Base-by-base conservation (phyloP, 1,140 invertebrate species). In the Nymphalis io region DNA sequence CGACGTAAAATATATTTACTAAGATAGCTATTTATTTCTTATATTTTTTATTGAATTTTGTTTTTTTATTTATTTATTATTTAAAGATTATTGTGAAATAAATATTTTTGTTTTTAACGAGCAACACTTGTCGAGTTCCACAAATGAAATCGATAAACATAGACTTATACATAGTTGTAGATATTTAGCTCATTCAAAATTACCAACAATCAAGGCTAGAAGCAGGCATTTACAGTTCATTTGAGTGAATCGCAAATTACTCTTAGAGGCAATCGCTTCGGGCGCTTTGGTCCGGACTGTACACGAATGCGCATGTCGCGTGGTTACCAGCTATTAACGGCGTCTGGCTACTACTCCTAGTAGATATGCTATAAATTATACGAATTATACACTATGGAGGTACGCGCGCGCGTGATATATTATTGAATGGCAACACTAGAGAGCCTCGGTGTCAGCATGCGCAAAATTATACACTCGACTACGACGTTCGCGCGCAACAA, bases 371-470 rank as follows among this genome's bases (percentile, higher is more conserved):
- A 89, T 89, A 90, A 90, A 89, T 89, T 86, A 89, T 78, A 83
- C 84, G 89, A 91, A 89, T 89, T 91, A 89, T 89, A 91, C 85
- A 80, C 78, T 79, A 78, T 75, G 79, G 75, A 76, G 81, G 70
- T 80, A 82, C 81, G 83, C 81, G 80, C 76, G 70, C 81, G 71
- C 72, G 87, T 91, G 87, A 91, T 89, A 91, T 91, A 91, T 89
- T 85, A 86, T 83, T 76, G 80, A 79, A 88, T 81, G 73, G 81
- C 85, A 76, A 80, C 80, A 51, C 78, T 12, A 63, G 74, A 75
- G 71, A 74, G 73, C 66, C 77, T 72, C 71, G 75, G 78, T 87
- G 87, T 90, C 88, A 89, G 84, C 87, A 80, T 60, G 82, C 83
- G 82, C 78, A 81, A 85, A 90, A 89, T 90, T 90, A 90, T 87